Evolutionary conservation across 2,113 vertebrate species (phyloP).

Genomic region (Sinosuthora webbiana): DNA sequence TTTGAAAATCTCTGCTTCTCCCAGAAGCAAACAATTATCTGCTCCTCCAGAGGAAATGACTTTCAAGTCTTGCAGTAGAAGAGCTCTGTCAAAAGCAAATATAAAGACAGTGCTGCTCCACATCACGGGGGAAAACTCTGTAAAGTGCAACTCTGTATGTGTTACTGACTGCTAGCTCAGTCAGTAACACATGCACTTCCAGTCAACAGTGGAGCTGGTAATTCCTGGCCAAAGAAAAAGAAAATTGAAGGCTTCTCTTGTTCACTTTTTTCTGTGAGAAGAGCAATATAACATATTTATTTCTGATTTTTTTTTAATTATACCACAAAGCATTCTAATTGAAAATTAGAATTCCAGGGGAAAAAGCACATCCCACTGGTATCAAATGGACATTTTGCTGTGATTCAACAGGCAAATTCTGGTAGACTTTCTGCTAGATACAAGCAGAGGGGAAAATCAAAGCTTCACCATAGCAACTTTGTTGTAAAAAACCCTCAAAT

Average conservation of each 20-base stretch:
- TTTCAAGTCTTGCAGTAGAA: conserved; percentile 6
- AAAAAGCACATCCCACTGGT: background rate
- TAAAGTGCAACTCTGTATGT: too few relatives aligned
- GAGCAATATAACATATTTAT: background rate
- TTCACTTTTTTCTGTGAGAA: background rate
- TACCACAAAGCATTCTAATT: background rate
- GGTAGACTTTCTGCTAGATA: background rate
- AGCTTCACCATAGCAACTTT: conserved; percentile 61
- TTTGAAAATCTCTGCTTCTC: conserved; percentile 3
- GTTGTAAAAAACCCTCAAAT: conserved; percentile 28
- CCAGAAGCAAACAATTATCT: conserved; percentile 20
- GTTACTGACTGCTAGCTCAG: background rate
- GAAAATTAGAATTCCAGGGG: background rate
- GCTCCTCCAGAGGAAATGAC: background rate
- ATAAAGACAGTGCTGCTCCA: background rate
- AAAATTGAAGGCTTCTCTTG: background rate
- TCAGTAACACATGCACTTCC: background rate
- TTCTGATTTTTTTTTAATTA: background rate
- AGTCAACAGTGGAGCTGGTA: background rate
- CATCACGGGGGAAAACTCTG: background rate
- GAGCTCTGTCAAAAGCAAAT: conserved; percentile 45
- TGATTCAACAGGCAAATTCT: conserved; percentile 2
- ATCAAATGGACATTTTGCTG: background rate
- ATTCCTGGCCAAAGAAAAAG: background rate
- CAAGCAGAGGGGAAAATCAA: background rate